These are phyloP conservation scores for Patiria miniata DNA, from an alignment of 35 echinoderm and acorn worm genomes.

Conservation along the genomic window DNA sequence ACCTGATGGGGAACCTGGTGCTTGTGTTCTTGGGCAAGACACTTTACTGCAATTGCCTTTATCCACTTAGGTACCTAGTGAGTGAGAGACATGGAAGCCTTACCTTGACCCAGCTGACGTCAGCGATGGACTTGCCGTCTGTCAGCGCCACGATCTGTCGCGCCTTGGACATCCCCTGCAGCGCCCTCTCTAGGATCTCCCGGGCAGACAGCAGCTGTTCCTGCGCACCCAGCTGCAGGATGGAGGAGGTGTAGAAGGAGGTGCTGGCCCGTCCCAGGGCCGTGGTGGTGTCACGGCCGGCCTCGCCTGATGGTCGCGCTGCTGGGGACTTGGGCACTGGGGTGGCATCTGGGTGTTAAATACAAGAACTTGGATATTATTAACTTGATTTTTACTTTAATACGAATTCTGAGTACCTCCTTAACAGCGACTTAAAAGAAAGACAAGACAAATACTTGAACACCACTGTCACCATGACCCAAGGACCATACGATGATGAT, in stretches of 20 bases:
- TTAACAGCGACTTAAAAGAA: too few species aligned
- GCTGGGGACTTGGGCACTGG: constrained; percentile 32
- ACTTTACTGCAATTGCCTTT: too few species aligned
- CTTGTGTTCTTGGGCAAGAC: too few species aligned
- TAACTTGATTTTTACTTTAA: not conserved
- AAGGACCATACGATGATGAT: too few species aligned
- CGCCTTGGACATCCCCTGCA: constrained; percentile 84
- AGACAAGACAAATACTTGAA: too few species aligned
- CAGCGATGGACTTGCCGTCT: constrained; percentile 91
- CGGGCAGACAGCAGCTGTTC: constrained; percentile 86
- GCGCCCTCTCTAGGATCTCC: constrained; percentile 87
- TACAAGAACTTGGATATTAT: not conserved
- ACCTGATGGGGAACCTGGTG: too few species aligned
- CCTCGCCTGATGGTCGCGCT: constrained; percentile 37
- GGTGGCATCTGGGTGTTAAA: not conserved
- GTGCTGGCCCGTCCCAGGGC: constrained; percentile 49
- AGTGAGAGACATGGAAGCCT: not conserved
- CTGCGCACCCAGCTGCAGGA: constrained; percentile 72
- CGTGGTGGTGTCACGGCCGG: constrained; percentile 35
- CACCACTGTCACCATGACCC: too few species aligned
- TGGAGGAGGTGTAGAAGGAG: constrained; percentile 73
- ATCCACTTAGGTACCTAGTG: too few species aligned
- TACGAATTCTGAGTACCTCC: not conserved
- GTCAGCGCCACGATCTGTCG: constrained; percentile 85
- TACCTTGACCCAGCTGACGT: constrained; percentile 97